Percentiles rank a stretch among this genome's conserved stretches.
Evolutionary conservation across 2,888 invertebrate species (phyloP).

Genomic region (Mesorhabditis belari): DNA sequence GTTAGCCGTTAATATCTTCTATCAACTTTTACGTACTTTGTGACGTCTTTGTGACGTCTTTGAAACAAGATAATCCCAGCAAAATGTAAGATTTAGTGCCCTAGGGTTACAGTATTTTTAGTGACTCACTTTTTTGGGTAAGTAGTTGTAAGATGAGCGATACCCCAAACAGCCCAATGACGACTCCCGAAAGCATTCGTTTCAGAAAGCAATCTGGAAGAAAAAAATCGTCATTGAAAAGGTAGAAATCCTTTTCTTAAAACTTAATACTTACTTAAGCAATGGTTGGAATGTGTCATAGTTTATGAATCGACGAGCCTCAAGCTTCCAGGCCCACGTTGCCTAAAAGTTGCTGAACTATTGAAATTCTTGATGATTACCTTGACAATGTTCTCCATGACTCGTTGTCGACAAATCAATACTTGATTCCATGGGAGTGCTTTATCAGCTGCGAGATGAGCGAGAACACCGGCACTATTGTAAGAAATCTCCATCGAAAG

Average conservation of each 20-base stretch:
- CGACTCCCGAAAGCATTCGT: conserved; percentile 35
- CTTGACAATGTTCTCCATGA: conserved; percentile 40
- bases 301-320: conserved; percentile 84
- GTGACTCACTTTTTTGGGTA: conserved; percentile 65
- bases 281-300: conserved; percentile 93
- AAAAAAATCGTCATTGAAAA: no score
- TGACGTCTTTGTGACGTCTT: no score
- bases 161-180: conserved; percentile 93
- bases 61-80: no score
- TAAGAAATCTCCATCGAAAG: conserved; percentile 83
- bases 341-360: conserved; percentile 66
- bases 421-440: conserved; percentile 67
- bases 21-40: no score
- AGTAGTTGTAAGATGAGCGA: conserved; percentile 86
- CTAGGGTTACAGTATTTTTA: no score
- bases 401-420: conserved; percentile 20
- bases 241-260: no score
- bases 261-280: no score
- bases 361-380: conserved; percentile 16
- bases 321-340: conserved; percentile 79
- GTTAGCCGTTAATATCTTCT: no score
- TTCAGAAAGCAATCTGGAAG: conserved; percentile 23
- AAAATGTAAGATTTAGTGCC: no score
- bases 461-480: conserved; percentile 67
- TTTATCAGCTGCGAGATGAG: conserved; percentile 90